phyloP scores from a whole-genome alignment of 2,113 vertebrate species.

The Callipepla californica region DNA sequence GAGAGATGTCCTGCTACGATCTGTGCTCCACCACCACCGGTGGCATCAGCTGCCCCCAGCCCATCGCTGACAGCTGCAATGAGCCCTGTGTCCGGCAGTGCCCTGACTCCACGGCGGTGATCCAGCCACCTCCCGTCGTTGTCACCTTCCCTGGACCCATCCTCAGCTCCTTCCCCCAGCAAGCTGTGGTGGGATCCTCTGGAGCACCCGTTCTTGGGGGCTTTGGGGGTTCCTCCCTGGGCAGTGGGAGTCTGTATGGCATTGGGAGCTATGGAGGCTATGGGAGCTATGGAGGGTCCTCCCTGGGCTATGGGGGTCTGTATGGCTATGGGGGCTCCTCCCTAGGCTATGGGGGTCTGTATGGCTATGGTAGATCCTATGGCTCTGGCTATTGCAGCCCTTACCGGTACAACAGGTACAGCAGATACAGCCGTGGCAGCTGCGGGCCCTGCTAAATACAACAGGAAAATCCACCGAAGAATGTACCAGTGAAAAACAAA shows the following conservation, averaged over 20 bases:
- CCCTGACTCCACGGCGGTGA: background rate
- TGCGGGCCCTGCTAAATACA: background rate
- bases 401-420: background rate
- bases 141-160: background rate
- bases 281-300: background rate
- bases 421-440: background rate
- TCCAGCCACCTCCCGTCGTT: background rate
- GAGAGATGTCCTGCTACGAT: background rate
- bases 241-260: background rate
- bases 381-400: background rate
- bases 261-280: background rate
- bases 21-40: background rate
- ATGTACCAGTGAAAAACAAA: background rate
- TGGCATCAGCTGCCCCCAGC: background rate
- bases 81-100: background rate
- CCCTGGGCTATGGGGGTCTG: background rate
- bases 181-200: background rate
- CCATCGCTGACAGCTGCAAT: background rate
- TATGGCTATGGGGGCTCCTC: background rate
- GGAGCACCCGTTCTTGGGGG: background rate
- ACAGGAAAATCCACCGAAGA: background rate
- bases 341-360: background rate
- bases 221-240: background rate
- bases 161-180: background rate
- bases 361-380: background rate